Base-by-base conservation (phyloP, 2,888 invertebrate genomes). In the Clepsis dumicolana region DNA sequence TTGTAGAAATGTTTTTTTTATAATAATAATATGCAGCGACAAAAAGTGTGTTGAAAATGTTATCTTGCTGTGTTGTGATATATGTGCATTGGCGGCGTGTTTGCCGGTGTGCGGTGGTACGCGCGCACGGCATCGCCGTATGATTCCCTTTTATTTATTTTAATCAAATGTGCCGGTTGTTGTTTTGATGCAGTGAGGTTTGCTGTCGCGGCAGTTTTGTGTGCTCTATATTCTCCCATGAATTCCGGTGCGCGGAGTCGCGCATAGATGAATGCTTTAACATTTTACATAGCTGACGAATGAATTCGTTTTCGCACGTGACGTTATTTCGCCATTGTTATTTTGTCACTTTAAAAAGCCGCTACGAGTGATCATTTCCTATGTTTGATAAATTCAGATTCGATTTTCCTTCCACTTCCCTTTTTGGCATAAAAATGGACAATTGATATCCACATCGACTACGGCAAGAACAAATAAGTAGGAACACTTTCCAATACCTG, bases 221-320 rank as follows among this genome's bases (percentile, higher is more conserved):
- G 83, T 81, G 77, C 75, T 77, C 83, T 82, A 86, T 82, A 87
- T 87, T 87, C 86, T 82, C 77, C 86, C 87, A 87, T 90, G 91
- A 90, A 91, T 90, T 90, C 88, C 89, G 85, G 86, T 86, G 86
- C 81, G 79, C 82, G 81, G 82, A 86, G 81, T 82, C 81, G 85
- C 79, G 84, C 86, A 86, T 87, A 90, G 90, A 91, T 91, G 93
- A 91, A 91, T 91, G 88, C 86, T 90, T 91, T 88, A 89, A 90
- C 87, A 90, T 92, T 92, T 91, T 91, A 91, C 90, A 91, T 89
- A 90, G 89, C 88, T 88, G 84, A 86, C 89, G 86, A 90, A 90
- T 89, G 90, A 88, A 91, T 90, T 88, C 84, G 84, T 84, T 85
- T 80, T 83, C 82, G 79, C 82, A 79, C 78, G 83, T 82, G 84